These are phyloP conservation scores for Atrina japonica DNA, from an alignment of 2,888 invertebrate genomes.

Conservation along the genomic window DNA sequence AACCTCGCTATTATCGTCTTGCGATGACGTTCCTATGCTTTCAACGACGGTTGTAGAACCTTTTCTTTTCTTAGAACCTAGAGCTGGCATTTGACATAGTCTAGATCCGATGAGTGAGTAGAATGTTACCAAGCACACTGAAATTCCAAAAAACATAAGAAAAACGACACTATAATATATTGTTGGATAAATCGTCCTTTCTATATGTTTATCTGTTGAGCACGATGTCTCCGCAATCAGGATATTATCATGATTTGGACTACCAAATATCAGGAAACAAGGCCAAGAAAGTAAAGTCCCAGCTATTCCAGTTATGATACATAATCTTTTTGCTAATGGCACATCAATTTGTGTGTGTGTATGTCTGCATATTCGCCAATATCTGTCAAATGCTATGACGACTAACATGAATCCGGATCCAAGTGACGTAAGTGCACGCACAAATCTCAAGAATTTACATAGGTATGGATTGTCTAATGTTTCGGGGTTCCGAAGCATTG, in stretches of 20 bases:
- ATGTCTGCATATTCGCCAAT: slow-evolving; percentile 30
- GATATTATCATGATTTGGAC: background rate
- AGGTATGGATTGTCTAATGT: slow-evolving; percentile 20
- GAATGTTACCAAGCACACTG: slow-evolving; percentile 29
- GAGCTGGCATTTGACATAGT: slow-evolving; percentile 16
- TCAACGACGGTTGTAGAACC: background rate
- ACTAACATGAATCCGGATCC: slow-evolving; percentile 36
- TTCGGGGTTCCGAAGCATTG: slow-evolving; percentile 32
- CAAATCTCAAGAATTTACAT: slow-evolving; percentile 33
- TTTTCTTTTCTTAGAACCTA: background rate
- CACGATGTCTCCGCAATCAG: slow-evolving; percentile 35
- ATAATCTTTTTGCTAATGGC: slow-evolving; percentile 21
- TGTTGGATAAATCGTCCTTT: slow-evolving; percentile 22
- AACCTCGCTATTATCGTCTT: background rate
- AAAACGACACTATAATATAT: slow-evolving; percentile 31
- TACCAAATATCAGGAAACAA: slow-evolving; percentile 34
- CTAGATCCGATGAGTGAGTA: slow-evolving; percentile 26
- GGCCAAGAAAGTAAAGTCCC: slow-evolving; percentile 34
- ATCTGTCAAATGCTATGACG: slow-evolving; percentile 37
- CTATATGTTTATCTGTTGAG: slow-evolving; percentile 12
- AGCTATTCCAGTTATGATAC: slow-evolving; percentile 2
- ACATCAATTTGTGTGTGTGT: slow-evolving; percentile 18
- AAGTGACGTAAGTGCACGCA: slow-evolving; percentile 40
- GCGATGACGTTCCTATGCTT: background rate
- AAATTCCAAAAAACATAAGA: slow-evolving; percentile 30